phyloP scores from a whole-genome alignment of 2,888 invertebrate species.

The Kuschelorhynchus macadamiae region DNA sequence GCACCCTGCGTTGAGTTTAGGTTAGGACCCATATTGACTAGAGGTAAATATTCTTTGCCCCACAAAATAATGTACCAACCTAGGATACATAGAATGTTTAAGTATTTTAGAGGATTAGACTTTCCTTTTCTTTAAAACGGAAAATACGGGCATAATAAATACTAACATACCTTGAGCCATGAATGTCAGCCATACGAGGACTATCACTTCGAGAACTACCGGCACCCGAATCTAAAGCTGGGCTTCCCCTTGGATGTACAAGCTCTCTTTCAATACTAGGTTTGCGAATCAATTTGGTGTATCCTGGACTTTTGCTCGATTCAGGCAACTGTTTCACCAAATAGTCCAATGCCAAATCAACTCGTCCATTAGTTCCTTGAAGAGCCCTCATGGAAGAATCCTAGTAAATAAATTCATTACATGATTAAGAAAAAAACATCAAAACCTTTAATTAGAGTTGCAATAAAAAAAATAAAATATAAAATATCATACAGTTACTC shows the following conservation, averaged over 20 bases:
- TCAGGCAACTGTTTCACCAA: conserved; percentile 71
- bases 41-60: too few species aligned
- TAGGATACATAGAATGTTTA: too few species aligned
- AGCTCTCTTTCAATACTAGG: conserved; percentile 90
- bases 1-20: too few species aligned
- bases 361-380: conserved; percentile 78
- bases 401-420: conserved; percentile 65
- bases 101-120: too few species aligned
- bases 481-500: too few species aligned
- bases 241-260: conserved; percentile 83
- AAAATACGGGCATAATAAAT: too few species aligned
- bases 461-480: too few species aligned
- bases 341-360: conserved; percentile 80
- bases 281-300: conserved; percentile 85
- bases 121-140: too few species aligned
- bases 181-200: conserved; percentile 76
- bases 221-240: conserved; percentile 89
- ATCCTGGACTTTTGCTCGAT: conserved; percentile 54
- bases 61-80: too few species aligned
- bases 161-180: conserved; percentile 70
- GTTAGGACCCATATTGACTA: too few species aligned
- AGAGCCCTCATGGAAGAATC: conserved; percentile 79
- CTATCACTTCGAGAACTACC: conserved; percentile 92
- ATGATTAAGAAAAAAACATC: too few species aligned
- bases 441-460: too few species aligned